phyloP scores from a whole-genome alignment of 1,140 invertebrate species.

The Metopolophium dirhodum region DNA sequence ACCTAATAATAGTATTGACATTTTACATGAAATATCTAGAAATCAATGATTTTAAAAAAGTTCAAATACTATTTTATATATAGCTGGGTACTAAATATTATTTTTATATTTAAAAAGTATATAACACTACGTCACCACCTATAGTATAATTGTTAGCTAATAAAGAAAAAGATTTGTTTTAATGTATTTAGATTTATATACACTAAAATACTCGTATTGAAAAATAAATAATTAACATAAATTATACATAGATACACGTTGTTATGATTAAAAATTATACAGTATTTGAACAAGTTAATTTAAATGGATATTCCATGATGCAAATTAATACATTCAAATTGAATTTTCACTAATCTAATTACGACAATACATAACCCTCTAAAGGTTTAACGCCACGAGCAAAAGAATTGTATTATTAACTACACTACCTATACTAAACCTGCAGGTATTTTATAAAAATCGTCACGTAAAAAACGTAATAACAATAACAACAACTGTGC shows the following conservation, averaged over 20 bases:
- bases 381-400: neutral
- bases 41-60: neutral
- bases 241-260: neutral
- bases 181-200: neutral
- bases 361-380: neutral
- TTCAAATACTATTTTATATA: neutral
- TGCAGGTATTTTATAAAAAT: neutral
- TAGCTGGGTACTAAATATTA: too few species aligned
- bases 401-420: neutral
- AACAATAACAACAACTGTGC: neutral
- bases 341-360: constrained; percentile 2
- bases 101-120: too few species aligned
- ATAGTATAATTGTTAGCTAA: neutral
- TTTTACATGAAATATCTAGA: neutral
- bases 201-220: neutral
- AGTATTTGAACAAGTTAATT: constrained; percentile 18
- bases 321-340: constrained; percentile 5
- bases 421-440: neutral
- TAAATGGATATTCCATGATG: neutral
- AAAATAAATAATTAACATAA: constrained; percentile 14
- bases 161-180: neutral
- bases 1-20: neutral
- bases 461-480: neutral
- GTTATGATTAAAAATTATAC: neutral
- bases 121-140: neutral